Evolutionary conservation across 1,140 invertebrate genomes (phyloP).

Genomic region (Lithobius niger): DNA sequence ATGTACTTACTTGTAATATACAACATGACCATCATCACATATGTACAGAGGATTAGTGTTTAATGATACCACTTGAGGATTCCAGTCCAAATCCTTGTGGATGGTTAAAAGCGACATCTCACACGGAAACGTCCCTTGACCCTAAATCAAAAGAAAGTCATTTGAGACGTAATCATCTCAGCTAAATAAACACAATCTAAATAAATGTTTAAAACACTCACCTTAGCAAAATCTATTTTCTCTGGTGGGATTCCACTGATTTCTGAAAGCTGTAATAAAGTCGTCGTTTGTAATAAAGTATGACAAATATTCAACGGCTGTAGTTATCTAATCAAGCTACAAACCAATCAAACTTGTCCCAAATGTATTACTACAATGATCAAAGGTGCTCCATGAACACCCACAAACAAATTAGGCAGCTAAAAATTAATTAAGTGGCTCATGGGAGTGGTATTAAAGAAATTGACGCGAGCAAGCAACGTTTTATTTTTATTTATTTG

Average conservation of each 20-base stretch:
- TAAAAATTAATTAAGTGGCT: no score
- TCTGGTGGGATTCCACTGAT: conserved; percentile 46
- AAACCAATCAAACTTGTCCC: no score
- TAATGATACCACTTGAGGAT: conserved; percentile 32
- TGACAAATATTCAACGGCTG: no score
- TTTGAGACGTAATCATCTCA: conserved; percentile 30
- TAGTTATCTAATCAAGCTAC: no score
- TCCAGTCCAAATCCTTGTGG: conserved; percentile 43
- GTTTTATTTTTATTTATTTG: no score
- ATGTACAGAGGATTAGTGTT: conserved; percentile 37
- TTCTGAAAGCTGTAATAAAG: conserved; percentile 37
- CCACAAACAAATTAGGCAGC: no score
- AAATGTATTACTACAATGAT: no score
- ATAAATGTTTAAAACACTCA: conserved; percentile 14
- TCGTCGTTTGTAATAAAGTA: no score
- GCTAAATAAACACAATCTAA: background rate
- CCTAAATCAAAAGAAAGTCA: conserved; percentile 35
- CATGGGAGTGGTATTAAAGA: no score
- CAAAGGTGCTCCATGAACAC: no score
- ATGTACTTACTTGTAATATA: conserved; percentile 42
- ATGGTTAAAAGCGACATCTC: conserved; percentile 42
- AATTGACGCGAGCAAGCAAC: no score
- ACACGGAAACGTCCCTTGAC: conserved; percentile 41
- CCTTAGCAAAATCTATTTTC: conserved; percentile 47
- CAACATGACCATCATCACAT: conserved; percentile 42